Conservation (phyloP, 2,888 invertebrate species). For the Erebia ligea region DNA sequence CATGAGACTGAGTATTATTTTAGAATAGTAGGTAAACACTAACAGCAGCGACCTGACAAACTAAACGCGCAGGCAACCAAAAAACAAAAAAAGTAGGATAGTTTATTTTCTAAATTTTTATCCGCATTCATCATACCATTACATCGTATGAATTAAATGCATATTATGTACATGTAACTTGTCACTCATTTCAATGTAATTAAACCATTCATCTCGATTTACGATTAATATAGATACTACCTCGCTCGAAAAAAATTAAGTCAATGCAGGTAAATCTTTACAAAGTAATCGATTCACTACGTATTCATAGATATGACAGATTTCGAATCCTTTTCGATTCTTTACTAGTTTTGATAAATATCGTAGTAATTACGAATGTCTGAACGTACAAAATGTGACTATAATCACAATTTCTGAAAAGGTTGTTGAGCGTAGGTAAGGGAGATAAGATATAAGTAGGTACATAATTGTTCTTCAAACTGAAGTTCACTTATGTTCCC, state of each 20-base stretch:
- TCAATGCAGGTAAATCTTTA: constrained; percentile 32
- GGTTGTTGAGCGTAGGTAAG: constrained; percentile 55
- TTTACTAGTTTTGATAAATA: constrained; percentile 50
- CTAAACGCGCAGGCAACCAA: constrained; percentile 48
- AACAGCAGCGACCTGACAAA: constrained; percentile 57
- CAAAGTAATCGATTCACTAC: constrained; percentile 37
- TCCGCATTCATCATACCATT: constrained; percentile 19
- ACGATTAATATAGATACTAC: constrained; percentile 13
- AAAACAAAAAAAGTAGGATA: constrained; percentile 49
- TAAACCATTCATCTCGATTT: constrained; percentile 19
- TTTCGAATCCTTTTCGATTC: constrained; percentile 50
- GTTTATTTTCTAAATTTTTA: constrained; percentile 28
- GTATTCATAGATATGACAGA: constrained; percentile 29
- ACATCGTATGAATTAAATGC: constrained; percentile 1
- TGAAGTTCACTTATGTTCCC: constrained; percentile 57
- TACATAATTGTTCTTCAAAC: constrained; percentile 42
- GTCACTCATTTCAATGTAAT: constrained; percentile 17
- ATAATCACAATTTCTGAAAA: constrained; percentile 64
- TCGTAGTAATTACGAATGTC: constrained; percentile 50
- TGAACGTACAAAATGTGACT: constrained; percentile 79
- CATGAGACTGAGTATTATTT: constrained; percentile 80
- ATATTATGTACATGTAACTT: constrained; percentile 1
- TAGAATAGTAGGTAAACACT: constrained; percentile 65
- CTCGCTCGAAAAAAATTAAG: constrained; percentile 24
- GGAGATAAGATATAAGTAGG: constrained; percentile 31